These are phyloP conservation scores for Hafferia zeledoni DNA, from an alignment of 2,797 vertebrate species.

Conservation along the genomic window DNA sequence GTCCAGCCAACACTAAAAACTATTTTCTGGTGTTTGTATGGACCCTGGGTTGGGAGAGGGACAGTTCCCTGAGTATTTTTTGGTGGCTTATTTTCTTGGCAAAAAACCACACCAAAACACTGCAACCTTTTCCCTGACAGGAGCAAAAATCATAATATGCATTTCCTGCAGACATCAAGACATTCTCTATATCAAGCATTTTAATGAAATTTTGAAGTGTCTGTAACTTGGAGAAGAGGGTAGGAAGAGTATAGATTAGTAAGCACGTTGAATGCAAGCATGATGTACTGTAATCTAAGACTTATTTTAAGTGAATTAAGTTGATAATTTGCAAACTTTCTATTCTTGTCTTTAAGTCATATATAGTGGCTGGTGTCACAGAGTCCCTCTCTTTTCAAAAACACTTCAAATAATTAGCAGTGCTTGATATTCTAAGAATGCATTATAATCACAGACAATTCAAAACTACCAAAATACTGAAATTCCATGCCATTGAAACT, in stretches of 20 bases:
- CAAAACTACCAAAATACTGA: neutral
- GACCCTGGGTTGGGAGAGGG: fast-evolving
- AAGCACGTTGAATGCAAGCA: neutral
- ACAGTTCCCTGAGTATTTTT: neutral
- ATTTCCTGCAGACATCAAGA: neutral
- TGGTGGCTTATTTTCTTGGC: neutral
- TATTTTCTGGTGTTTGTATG: neutral
- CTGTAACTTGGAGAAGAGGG: neutral
- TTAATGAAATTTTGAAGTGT: neutral
- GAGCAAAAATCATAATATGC: neutral
- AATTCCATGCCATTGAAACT: neutral
- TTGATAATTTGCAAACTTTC: neutral
- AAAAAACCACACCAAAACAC: no score
- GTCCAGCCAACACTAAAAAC: fast-evolving
- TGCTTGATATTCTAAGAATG: neutral
- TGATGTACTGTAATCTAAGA: fast-evolving
- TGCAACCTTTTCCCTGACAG: neutral
- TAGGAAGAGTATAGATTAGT: neutral
- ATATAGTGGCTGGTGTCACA: neutral
- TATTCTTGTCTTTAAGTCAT: neutral
- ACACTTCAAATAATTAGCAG: neutral
- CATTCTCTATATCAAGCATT: neutral
- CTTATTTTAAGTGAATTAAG: neutral
- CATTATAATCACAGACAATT: neutral
- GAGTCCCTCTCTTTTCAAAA: neutral